Conservation (phyloP, 2,888 invertebrate genomes). For the Agonopterix arenella region DNA sequence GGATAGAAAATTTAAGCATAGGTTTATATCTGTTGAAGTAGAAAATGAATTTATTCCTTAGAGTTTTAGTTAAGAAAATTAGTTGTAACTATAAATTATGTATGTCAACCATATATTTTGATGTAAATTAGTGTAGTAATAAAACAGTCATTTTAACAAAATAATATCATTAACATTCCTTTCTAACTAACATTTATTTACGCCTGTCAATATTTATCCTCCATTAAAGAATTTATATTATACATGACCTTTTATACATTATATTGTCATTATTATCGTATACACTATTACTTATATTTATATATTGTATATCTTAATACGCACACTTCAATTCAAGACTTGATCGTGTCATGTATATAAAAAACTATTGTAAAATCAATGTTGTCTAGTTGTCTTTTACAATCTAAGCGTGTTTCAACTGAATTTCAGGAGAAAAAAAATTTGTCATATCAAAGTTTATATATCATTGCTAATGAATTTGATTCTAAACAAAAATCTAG, state of each 20-base stretch:
- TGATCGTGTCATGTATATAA: conserved; percentile 53
- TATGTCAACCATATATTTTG: conserved; percentile 21
- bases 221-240: conserved; percentile 4
- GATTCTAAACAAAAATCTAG: conserved; percentile 4
- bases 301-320: conserved; percentile 35
- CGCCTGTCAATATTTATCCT: not conserved
- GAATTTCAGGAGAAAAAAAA: not conserved
- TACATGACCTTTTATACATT: conserved; percentile 6
- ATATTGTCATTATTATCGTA: conserved; percentile 26
- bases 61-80: conserved; percentile 34
- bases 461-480: conserved; percentile 6
- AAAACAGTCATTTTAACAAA: not conserved
- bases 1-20: conserved; percentile 21
- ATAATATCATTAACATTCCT: conserved; percentile 22
- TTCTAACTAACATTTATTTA: not conserved
- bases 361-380: conserved; percentile 30
- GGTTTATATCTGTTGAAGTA: conserved; percentile 40
- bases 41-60: conserved; percentile 51
- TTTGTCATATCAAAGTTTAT: conserved; percentile 5
- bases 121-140: conserved; percentile 1
- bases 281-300: conserved; percentile 27
- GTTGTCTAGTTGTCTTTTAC: conserved; percentile 57
- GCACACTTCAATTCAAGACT: conserved; percentile 73
- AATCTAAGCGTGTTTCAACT: conserved; percentile 19
- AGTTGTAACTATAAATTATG: conserved; percentile 19